phyloP scores from a whole-genome alignment of 2,888 invertebrate genomes.

The Stenolophus ochropezus region DNA sequence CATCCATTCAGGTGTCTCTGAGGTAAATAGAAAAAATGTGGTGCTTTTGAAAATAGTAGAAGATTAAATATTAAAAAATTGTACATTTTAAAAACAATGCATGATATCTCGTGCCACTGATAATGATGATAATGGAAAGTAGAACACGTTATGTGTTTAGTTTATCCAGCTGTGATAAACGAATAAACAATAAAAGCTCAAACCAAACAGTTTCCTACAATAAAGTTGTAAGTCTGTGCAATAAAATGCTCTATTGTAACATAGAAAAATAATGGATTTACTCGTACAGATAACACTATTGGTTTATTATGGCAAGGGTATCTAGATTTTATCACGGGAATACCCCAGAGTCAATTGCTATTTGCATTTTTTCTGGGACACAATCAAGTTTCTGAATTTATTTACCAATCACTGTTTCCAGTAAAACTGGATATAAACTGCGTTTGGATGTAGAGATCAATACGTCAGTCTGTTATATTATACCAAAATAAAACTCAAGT shows the following conservation, averaged over 20 bases:
- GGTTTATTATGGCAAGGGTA: neutral
- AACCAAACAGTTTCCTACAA: constrained; percentile 12
- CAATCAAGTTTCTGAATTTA: neutral
- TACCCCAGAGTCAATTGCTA: neutral
- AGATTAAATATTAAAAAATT: too few species aligned
- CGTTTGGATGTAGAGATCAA: too few species aligned
- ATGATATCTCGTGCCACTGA: too few species aligned
- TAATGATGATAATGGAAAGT: constrained; percentile 18
- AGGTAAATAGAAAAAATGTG: too few species aligned
- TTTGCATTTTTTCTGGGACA: neutral
- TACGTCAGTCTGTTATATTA: too few species aligned
- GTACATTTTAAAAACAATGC: too few species aligned
- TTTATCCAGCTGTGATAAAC: constrained; percentile 19
- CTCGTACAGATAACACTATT: constrained; percentile 12
- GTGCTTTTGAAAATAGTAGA: too few species aligned
- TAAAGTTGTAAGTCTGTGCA: neutral
- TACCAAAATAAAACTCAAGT: too few species aligned
- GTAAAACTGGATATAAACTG: neutral
- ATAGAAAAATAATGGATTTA: neutral
- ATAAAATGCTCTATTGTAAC: neutral
- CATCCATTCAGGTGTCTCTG: too few species aligned
- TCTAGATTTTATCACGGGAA: neutral
- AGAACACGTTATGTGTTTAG: neutral
- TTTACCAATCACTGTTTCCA: neutral
- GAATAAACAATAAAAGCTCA: constrained; percentile 18